phyloP scores from a whole-genome alignment of 2,888 invertebrate species.

The Zonitis immaculata region DNA sequence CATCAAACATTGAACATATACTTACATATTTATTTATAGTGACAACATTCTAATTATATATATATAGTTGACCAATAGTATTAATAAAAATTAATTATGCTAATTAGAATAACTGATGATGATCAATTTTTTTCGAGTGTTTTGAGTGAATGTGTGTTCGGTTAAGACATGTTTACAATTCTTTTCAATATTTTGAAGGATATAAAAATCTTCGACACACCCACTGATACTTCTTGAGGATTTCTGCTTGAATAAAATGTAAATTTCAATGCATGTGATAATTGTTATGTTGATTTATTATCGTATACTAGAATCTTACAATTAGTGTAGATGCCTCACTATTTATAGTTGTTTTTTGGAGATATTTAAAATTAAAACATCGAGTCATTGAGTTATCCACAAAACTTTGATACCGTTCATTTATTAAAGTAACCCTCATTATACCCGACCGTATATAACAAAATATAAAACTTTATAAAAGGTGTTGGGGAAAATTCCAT shows the following conservation, averaged over 20 bases:
- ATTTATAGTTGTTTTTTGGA: no score
- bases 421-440: not conserved
- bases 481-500: no score
- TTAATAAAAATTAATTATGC: not conserved
- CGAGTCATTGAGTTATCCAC: no score
- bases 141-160: not conserved
- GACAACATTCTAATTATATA: conserved; percentile 1
- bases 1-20: conserved; percentile 10
- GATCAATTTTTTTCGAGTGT: not conserved
- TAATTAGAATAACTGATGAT: not conserved
- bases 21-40: no score
- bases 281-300: not conserved
- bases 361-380: no score
- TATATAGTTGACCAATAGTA: not conserved
- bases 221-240: conserved; percentile 16
- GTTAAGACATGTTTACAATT: not conserved
- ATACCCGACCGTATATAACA: not conserved
- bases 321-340: no score
- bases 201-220: conserved; percentile 9
- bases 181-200: conserved; percentile 1
- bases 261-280: not conserved
- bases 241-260: not conserved
- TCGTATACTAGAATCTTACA: no score
- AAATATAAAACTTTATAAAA: not conserved
- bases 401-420: no score